phyloP scores from a whole-genome alignment of 2,113 vertebrate species.

The Heteronetta atricapilla region DNA sequence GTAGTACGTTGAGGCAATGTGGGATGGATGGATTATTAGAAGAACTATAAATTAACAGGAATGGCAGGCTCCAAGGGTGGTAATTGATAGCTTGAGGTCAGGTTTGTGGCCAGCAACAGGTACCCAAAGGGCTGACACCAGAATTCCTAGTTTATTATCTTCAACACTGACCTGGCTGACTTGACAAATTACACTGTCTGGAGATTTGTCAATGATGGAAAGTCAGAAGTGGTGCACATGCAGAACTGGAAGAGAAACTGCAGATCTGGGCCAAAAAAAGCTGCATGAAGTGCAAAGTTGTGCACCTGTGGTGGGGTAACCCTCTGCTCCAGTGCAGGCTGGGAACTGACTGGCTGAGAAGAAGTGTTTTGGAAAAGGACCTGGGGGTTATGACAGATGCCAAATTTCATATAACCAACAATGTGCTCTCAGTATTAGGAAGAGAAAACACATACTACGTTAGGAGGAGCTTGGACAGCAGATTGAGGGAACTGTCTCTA shows the following conservation, averaged over 20 bases:
- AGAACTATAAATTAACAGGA: neutral
- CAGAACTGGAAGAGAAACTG: neutral
- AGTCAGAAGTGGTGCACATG: fast-evolving
- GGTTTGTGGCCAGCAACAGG: neutral
- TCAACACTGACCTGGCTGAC: neutral
- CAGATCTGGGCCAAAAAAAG: neutral
- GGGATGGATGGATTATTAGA: neutral
- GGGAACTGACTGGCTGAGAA: neutral
- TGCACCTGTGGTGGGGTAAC: neutral
- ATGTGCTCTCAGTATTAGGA: neutral
- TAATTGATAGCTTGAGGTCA: neutral
- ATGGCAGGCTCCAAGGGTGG: neutral
- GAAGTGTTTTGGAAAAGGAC: neutral
- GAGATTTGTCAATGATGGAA: neutral
- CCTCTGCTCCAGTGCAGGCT: neutral
- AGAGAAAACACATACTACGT: neutral
- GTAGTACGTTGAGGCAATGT: neutral
- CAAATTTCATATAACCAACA: neutral
- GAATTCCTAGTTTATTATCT: neutral
- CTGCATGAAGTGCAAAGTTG: neutral
- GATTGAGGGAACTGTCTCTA: neutral
- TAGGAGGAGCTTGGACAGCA: neutral
- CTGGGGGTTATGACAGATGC: neutral
- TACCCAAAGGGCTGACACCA: neutral
- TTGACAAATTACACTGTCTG: neutral